A percentile compares a stretch with the other conserved stretches of the same genome.
Conservation (phyloP, 2,113 vertebrate species). For the Cebidichthys violaceus region DNA sequence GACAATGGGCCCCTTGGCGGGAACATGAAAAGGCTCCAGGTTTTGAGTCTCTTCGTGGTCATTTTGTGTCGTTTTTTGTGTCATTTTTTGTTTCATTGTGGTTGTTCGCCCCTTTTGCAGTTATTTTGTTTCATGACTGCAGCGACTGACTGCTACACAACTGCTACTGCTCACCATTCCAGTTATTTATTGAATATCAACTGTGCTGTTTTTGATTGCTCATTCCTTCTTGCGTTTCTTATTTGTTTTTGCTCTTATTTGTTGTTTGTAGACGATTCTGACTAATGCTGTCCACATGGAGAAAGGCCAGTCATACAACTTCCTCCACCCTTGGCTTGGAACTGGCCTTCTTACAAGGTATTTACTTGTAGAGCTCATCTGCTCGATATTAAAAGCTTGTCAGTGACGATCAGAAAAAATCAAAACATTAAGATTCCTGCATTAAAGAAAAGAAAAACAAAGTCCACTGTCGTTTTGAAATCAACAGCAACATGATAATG, state of each 20-base stretch:
- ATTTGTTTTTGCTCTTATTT: neutral
- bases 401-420: neutral
- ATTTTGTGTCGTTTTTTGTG: no score
- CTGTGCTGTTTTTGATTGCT: neutral
- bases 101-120: neutral
- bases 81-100: no score
- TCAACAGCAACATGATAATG: neutral
- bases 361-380: neutral
- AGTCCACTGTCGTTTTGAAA: neutral
- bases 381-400: neutral
- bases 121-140: neutral
- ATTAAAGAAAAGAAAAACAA: neutral
- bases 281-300: constrained; percentile 89
- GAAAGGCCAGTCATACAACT: constrained; percentile 88
- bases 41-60: no score
- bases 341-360: constrained; percentile 96
- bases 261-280: constrained; percentile 83
- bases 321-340: constrained; percentile 95
- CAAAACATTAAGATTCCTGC: neutral
- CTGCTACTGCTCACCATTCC: neutral
- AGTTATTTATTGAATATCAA: neutral
- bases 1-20: neutral
- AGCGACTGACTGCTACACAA: neutral
- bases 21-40: no score
- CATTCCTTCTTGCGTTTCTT: neutral